Percentiles rank a stretch among this genome's conserved stretches.
Evolutionary conservation across 2,113 vertebrate species (phyloP).

Genomic region (Podarcis cretensis): DNA sequence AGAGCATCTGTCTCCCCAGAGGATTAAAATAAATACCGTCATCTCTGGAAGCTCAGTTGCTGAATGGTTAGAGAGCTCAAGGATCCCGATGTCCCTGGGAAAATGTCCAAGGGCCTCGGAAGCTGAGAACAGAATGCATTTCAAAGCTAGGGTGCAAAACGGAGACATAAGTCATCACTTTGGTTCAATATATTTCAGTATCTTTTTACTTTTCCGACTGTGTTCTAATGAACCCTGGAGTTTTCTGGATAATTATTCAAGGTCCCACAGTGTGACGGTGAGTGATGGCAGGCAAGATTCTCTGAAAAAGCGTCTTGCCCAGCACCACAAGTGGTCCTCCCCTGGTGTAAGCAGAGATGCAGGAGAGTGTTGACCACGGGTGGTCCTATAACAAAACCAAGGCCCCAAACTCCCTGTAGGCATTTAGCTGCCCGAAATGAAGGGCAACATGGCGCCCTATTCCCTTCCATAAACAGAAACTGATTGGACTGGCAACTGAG

Average conservation of each 20-base stretch:
- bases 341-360: no score
- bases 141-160: neutral
- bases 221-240: no score
- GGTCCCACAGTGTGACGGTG: neutral
- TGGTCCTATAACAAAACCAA: no score
- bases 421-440: no score
- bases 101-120: neutral
- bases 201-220: neutral
- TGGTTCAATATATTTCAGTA: neutral
- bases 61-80: constrained; percentile 36
- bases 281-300: neutral
- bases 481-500: no score
- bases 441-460: no score
- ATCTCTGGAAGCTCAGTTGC: constrained; percentile 37
- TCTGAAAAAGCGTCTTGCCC: neutral
- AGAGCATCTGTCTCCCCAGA: constrained; percentile 70
- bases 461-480: no score
- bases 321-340: neutral
- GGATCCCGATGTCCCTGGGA: constrained; percentile 37
- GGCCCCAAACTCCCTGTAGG: no score
- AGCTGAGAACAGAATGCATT: constrained; percentile 4
- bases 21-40: constrained; percentile 45
- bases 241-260: neutral
- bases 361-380: neutral
- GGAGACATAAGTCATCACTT: neutral